Evolutionary conservation across 2,113 vertebrate genomes (phyloP).

Genomic region (Willisornis vidua): DNA sequence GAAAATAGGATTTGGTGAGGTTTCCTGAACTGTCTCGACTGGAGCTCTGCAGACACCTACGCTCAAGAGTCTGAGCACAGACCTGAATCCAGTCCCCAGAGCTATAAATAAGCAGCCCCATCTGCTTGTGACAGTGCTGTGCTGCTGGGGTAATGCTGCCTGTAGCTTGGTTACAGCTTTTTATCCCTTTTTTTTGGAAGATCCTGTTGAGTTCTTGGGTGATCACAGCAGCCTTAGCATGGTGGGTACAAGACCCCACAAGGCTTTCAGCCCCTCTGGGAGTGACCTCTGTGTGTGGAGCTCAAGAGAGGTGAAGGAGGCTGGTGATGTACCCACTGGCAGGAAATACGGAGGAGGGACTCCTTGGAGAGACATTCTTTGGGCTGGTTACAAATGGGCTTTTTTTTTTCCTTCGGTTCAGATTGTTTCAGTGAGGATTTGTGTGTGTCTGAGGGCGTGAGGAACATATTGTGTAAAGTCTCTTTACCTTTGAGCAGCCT

Average conservation of each 20-base stretch:
- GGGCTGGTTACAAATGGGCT: neutral
- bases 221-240: rapidly evolving
- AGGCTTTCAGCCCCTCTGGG: neutral
- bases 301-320: neutral
- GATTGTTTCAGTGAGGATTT: neutral
- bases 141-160: neutral
- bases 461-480: neutral
- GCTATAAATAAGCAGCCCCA: constrained; percentile 61
- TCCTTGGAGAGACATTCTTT: neutral
- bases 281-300: neutral
- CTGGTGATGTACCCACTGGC: neutral
- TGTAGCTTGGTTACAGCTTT: constrained; percentile 18
- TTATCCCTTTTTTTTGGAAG: neutral
- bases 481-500: constrained; percentile 14
- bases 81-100: neutral
- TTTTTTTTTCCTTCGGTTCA: neutral
- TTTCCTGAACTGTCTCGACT: constrained; percentile 29
- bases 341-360: neutral
- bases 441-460: neutral
- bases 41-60: constrained; percentile 43
- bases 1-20: neutral
- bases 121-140: constrained; percentile 31
- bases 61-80: constrained; percentile 31
- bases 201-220: neutral
- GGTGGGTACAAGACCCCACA: rapidly evolving